Evolutionary conservation across 2,888 invertebrate genomes (phyloP).

Genomic region (Steromphala cineraria): DNA sequence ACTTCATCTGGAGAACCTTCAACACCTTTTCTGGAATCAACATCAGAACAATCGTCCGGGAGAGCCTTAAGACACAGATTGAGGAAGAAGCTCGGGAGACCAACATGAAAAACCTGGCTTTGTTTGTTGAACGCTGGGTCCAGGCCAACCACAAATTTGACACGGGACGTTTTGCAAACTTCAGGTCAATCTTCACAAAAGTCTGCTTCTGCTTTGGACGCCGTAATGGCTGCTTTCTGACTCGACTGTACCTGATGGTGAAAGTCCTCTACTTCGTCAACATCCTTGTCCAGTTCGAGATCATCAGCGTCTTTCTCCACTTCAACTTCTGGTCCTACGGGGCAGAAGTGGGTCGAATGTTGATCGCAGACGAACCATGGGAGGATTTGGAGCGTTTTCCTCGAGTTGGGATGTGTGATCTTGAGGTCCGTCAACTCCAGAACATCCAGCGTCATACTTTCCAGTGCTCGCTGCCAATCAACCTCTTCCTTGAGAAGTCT

Average conservation of each 20-base stretch:
- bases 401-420: constrained; percentile 57
- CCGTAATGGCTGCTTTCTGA: constrained; percentile 53
- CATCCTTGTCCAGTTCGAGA: constrained; percentile 54
- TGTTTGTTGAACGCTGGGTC: constrained; percentile 55
- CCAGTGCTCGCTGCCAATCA: constrained; percentile 59
- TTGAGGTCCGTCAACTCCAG: constrained; percentile 59
- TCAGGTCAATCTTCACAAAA: neutral
- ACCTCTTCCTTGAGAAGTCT: constrained; percentile 61
- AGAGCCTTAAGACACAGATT: constrained; percentile 51
- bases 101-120: constrained; percentile 50
- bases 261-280: constrained; percentile 54
- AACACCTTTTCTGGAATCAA: constrained; percentile 57
- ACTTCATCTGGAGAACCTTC: constrained; percentile 75
- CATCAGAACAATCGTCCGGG: constrained; percentile 41
- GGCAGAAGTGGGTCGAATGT: constrained; percentile 45
- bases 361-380: constrained; percentile 43
- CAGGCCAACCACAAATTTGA: constrained; percentile 20
- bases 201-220: neutral
- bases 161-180: neutral
- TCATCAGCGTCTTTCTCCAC: constrained; percentile 54
- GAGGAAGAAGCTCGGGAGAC: constrained; percentile 48
- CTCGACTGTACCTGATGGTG: constrained; percentile 52
- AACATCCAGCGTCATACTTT: constrained; percentile 60
- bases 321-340: constrained; percentile 56
- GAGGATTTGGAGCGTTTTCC: constrained; percentile 55